phyloP scores from a whole-genome alignment of 2,888 invertebrate species.

The Bellardia pandia region DNA sequence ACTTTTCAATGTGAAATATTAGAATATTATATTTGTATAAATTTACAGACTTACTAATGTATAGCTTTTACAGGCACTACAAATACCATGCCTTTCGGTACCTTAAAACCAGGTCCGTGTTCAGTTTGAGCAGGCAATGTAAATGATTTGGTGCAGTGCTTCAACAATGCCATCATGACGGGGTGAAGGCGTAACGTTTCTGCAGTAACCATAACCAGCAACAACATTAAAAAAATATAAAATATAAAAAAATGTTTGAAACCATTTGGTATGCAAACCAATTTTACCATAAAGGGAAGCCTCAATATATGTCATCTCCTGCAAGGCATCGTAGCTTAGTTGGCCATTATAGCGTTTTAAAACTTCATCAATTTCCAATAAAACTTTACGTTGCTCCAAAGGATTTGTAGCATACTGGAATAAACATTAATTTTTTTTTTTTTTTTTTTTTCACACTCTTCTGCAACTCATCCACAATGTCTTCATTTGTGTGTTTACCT shows the following conservation, averaged over 20 bases:
- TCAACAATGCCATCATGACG: constrained; percentile 78
- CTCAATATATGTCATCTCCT: constrained; percentile 77
- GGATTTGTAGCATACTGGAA: constrained; percentile 74
- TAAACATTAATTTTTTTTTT: neutral
- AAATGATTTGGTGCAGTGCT: constrained; percentile 78
- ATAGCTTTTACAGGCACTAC: constrained; percentile 79
- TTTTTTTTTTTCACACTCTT: neutral
- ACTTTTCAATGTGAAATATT: constrained; percentile 61
- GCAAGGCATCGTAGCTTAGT: constrained; percentile 74
- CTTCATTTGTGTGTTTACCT: constrained; percentile 69
- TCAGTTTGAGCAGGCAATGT: constrained; percentile 74
- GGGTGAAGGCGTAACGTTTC: constrained; percentile 80
- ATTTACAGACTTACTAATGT: constrained; percentile 76
- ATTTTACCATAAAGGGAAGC: constrained; percentile 76
- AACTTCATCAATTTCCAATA: constrained; percentile 76
- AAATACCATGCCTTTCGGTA: constrained; percentile 75
- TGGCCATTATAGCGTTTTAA: constrained; percentile 72
- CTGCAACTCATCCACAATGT: neutral
- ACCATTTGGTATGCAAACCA: neutral
- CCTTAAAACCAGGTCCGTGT: constrained; percentile 27
- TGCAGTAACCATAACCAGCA: constrained; percentile 22
- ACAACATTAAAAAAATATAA: constrained; percentile 1
- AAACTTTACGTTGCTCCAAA: constrained; percentile 74
- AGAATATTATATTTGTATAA: neutral
- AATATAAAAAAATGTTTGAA: neutral